Evolutionary conservation across 1,140 invertebrate genomes (phyloP), one percentile per base, ranked within the genome.

Genomic region (Procambarus virginalis): DNA sequence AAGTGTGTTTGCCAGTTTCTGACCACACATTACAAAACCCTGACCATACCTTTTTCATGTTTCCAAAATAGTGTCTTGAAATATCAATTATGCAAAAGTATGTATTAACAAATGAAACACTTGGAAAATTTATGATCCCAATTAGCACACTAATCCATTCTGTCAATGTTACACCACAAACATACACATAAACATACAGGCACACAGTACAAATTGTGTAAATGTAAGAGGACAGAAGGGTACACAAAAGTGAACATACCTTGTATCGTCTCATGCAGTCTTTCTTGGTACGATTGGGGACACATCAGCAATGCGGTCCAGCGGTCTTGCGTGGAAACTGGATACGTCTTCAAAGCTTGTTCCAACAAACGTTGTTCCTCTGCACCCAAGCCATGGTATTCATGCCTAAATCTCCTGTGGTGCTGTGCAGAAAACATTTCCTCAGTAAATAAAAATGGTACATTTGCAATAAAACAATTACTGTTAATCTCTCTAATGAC

Each of bases 251-350:
- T 34, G 58, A 48, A 73, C 82, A 88, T 93, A 96, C 96, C 95
- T 99, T 99, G 93, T 98, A 99, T 93, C 99, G 95, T 92, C 97
- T 97, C 96, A 99, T 97, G 93, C 99, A 99, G 92, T 99, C 98
- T 94, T 99, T 99, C 95, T 99, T 99, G 92, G 96, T 97, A 92
- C 98, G 95, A 92, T 96, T 96, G 3, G 98, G 98, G 92, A 99
- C 96, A 94, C 96, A 97, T 97, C 96, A 0, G 98, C 97, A 92
- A 99, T 99, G 93, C 96, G 96, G 91, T 99, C 98, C 98, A 99
- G 83, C 99, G 95, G 91, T 99, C 98, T 0, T 96, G 93, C 22
- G 96, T 97, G 88, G 95, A 96, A 0, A 96, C 95, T 0, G 98
- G 96, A 95, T 97, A 99, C 46, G 98, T 98, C 94, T 99, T 99